Percentiles rank a stretch among this genome's conserved stretches.
phyloP scores from a whole-genome alignment of 2,113 vertebrate species.

The Albula goreensis region DNA sequence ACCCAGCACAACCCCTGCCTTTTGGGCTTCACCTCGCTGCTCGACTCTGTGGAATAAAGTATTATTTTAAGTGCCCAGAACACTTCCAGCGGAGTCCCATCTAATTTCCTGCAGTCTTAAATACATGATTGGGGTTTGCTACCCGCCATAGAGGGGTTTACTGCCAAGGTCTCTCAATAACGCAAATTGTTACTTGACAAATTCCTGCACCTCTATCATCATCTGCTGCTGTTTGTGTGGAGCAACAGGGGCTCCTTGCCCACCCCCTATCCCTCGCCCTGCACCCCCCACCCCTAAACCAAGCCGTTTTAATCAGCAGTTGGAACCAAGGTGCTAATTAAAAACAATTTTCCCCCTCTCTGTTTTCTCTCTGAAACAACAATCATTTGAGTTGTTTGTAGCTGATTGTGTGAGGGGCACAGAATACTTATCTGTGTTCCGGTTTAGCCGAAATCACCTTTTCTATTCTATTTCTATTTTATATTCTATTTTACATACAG shows the following conservation, averaged over 20 bases:
- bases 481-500: neutral
- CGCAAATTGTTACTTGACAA: slow-evolving; percentile 91
- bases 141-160: slow-evolving; percentile 76
- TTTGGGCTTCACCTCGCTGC: neutral
- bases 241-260: slow-evolving; percentile 85
- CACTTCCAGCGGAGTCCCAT: slow-evolving; percentile 13
- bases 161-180: slow-evolving; percentile 84
- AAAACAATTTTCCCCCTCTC: slow-evolving; percentile 87
- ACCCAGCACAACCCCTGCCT: neutral
- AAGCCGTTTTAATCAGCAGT: slow-evolving; percentile 90
- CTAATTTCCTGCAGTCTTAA: slow-evolving; percentile 74
- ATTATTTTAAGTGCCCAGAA: slow-evolving; percentile 20
- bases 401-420: neutral
- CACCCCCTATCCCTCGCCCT: slow-evolving; percentile 3
- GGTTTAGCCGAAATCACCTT: neutral
- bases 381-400: slow-evolving; percentile 80
- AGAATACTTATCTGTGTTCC: neutral
- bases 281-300: slow-evolving; percentile 69
- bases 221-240: slow-evolving; percentile 87
- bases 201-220: slow-evolving; percentile 86
- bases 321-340: slow-evolving; percentile 91
- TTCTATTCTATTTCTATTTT: neutral
- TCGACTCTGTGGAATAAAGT: slow-evolving; percentile 27
- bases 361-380: slow-evolving; percentile 84
- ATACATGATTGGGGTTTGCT: slow-evolving; percentile 78